Percentiles rank a stretch among this genome's conserved stretches.
Evolutionary conservation across 2,888 invertebrate species (phyloP).

Genomic region (Augiades crinisus): DNA sequence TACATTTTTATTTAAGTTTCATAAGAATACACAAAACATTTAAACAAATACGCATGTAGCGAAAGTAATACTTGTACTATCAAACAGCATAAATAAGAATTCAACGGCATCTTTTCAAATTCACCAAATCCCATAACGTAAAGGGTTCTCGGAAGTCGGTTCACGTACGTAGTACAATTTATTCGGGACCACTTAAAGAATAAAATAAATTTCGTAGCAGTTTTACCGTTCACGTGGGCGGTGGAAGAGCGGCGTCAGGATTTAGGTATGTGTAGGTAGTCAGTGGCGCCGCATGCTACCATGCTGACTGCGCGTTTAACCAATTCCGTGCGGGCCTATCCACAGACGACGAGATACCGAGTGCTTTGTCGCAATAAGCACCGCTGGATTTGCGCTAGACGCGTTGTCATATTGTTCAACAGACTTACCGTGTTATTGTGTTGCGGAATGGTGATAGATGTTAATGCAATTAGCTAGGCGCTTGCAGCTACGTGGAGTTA

Average conservation of each 20-base stretch:
- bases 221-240: slow-evolving; percentile 61
- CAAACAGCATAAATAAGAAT: slow-evolving; percentile 23
- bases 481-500: slow-evolving; percentile 1
- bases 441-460: slow-evolving; percentile 4
- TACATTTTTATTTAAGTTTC: too few species aligned
- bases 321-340: slow-evolving; percentile 44
- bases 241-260: slow-evolving; percentile 56
- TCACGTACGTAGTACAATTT: slow-evolving; percentile 68
- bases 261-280: slow-evolving; percentile 45
- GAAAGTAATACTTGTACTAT: slow-evolving; percentile 1
- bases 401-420: not conserved
- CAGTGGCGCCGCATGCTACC: slow-evolving; percentile 56
- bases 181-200: slow-evolving; percentile 64
- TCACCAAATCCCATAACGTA: slow-evolving; percentile 38
- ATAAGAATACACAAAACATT: not conserved
- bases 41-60: not conserved
- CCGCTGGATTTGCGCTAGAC: not conserved
- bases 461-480: not conserved
- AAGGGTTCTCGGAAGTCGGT: slow-evolving; percentile 52
- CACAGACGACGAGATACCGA: slow-evolving; percentile 35
- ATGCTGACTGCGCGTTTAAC: slow-evolving; percentile 54
- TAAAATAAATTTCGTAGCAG: slow-evolving; percentile 61
- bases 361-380: slow-evolving; percentile 32
- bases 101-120: slow-evolving; percentile 27
- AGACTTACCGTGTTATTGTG: not conserved